Evolutionary conservation across 2,888 invertebrate species (phyloP).

Genomic region (Dorcus parallelipipedus): DNA sequence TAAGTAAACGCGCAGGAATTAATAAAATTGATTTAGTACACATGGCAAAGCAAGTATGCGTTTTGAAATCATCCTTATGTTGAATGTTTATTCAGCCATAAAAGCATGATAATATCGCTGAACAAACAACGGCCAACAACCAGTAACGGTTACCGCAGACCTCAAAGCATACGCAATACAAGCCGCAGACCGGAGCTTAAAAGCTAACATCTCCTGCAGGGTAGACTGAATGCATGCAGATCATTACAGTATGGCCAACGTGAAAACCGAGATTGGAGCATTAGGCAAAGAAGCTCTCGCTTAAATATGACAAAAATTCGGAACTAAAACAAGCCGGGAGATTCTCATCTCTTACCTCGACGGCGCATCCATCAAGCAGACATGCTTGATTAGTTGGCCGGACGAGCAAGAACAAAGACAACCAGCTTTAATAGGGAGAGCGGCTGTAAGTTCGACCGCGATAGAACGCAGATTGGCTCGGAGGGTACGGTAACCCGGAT

Average conservation of each 20-base stretch:
- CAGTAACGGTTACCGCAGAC: conserved; percentile 17
- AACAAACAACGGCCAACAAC: conserved; percentile 14
- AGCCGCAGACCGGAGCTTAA: conserved; percentile 22
- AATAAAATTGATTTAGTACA: conserved; percentile 17
- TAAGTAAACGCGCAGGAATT: background rate
- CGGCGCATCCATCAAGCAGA: conserved; percentile 22
- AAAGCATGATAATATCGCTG: conserved; percentile 16
- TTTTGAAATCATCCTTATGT: conserved; percentile 9
- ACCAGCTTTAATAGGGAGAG: conserved; percentile 17
- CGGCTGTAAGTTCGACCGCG: conserved; percentile 21
- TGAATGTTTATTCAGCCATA: conserved; percentile 20
- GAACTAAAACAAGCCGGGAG: background rate
- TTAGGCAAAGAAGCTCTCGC: background rate
- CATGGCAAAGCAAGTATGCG: conserved; percentile 5
- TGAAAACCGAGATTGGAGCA: background rate
- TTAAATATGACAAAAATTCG: background rate
- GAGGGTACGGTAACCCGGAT: conserved; percentile 21
- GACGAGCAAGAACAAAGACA: conserved; percentile 14
- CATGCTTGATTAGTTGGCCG: conserved; percentile 22
- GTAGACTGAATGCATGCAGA: background rate
- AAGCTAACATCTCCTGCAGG: conserved; percentile 12
- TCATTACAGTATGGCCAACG: background rate
- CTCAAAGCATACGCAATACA: conserved; percentile 24
- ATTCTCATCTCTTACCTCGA: conserved; percentile 8
- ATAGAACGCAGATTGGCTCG: conserved; percentile 23